phyloP scores from a whole-genome alignment of 2,888 invertebrate genomes.

The Adelphocoris suturalis region DNA sequence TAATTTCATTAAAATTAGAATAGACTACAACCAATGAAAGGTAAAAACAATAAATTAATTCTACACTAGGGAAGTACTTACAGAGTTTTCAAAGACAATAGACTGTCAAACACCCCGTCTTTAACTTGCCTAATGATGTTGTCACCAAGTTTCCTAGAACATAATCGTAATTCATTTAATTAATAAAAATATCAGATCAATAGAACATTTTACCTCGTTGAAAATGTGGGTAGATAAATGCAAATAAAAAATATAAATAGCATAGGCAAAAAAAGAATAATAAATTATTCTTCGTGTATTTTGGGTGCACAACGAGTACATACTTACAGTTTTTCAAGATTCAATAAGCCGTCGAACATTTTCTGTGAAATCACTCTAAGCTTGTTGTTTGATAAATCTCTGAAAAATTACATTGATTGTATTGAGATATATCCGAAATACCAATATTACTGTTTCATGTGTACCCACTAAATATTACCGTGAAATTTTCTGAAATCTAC shows the following conservation, averaged over 20 bases:
- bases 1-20: too few relatives aligned
- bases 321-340: constrained; percentile 84
- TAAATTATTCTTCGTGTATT: neutral
- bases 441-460: too few relatives aligned
- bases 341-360: constrained; percentile 85
- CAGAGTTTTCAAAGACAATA: constrained; percentile 86
- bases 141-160: constrained; percentile 83
- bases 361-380: constrained; percentile 85
- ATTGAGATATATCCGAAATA: neutral
- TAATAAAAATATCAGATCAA: neutral
- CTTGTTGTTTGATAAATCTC: constrained; percentile 85
- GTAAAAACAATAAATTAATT: neutral
- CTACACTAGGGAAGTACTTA: constrained; percentile 80
- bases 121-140: constrained; percentile 86
- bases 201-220: too few relatives aligned
- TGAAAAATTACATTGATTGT: constrained; percentile 73
- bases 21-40: too few relatives aligned
- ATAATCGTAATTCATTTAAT: constrained; percentile 55
- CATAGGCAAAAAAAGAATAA: neutral
- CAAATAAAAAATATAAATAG: neutral
- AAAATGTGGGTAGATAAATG: too few relatives aligned
- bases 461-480: too few relatives aligned
- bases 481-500: too few relatives aligned
- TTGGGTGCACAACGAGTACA: too few relatives aligned
- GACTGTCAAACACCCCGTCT: constrained; percentile 85